Base-by-base conservation (phyloP, 1,140 invertebrate genomes). In the Drosophila persimilis region DNA sequence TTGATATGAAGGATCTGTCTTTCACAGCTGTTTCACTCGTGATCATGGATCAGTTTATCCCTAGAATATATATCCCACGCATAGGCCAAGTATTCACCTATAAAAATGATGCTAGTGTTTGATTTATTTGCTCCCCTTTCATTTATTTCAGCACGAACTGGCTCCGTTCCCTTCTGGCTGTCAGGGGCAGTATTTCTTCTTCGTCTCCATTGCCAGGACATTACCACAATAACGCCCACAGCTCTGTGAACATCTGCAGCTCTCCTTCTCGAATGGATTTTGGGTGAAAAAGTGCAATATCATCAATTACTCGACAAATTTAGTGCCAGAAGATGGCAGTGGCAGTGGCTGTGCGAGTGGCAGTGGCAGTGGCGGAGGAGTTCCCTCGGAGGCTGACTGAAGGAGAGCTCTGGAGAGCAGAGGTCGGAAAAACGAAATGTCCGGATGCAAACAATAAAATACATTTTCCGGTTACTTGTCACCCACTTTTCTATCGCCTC, bases 361-460 rank as follows among this genome's bases (percentile, higher is more conserved):
- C 39, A 41, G 29, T 31, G 29, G 29, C 29, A 2, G 24, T 5
- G 8, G 11, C 2, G 57, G 11, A n/a, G 47, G 45, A 51, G 15
- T 0, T 11, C 15, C 4, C 9, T 53, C 15, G 9, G 57, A 41
- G 45, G 13, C 45, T 54, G 43, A 43, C n/a, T 15, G 26, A 51
- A 20, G 29, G 17, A 45, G 24, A 9, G 7, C 35, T 39, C n/a
- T 29, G 15, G 35, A 31, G 58, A 58, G 48, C 48, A 62, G 72
- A 70, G 69, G 59, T 76, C 73, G 73, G 69, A 61, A 71, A 74
- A 88, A 67, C 73, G 74, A 88, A 81, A 83, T 81, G 83, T 71
- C 79, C 84, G 83, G 83, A 88, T 83, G 84, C 84, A 88, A 88
- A 88, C 83, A 88, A 88, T 88, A 88, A 88, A 88, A 88, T 89